Percentiles rank a stretch among this genome's conserved stretches.
phyloP scores from a whole-genome alignment of 2,797 vertebrate species.

The Limosa lapponica region DNA sequence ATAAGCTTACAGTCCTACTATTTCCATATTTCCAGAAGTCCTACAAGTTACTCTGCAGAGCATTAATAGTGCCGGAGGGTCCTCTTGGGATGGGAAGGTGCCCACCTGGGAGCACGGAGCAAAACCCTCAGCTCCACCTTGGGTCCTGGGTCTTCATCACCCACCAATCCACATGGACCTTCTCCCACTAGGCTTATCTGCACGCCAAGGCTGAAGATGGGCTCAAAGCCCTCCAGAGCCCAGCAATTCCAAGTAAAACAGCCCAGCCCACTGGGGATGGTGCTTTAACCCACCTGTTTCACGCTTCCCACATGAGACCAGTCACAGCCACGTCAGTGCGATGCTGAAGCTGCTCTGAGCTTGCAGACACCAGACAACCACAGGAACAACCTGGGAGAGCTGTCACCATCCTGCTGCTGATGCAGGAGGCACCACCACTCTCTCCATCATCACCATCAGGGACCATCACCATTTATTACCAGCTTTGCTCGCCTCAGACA shows the following conservation, averaged over 20 bases:
- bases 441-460: not conserved
- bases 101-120: accelerated
- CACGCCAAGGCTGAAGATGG: not conserved
- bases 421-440: not conserved
- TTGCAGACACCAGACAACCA: not conserved
- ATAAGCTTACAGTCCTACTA: conserved; percentile 3
- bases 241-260: not conserved
- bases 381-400: not conserved
- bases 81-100: not conserved
- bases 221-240: not conserved
- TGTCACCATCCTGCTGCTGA: not conserved
- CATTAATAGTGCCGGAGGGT: not conserved
- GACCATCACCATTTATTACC: not conserved
- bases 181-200: not conserved
- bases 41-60: not conserved
- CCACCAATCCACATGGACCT: accelerated
- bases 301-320: accelerated
- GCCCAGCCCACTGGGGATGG: not conserved
- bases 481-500: not conserved
- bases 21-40: not conserved
- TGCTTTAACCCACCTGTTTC: not conserved
- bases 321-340: accelerated
- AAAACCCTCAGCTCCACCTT: not conserved
- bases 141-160: not conserved
- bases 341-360: not conserved